phyloP scores from a whole-genome alignment of 1,140 invertebrate species.

The Drosophila simulans region DNA sequence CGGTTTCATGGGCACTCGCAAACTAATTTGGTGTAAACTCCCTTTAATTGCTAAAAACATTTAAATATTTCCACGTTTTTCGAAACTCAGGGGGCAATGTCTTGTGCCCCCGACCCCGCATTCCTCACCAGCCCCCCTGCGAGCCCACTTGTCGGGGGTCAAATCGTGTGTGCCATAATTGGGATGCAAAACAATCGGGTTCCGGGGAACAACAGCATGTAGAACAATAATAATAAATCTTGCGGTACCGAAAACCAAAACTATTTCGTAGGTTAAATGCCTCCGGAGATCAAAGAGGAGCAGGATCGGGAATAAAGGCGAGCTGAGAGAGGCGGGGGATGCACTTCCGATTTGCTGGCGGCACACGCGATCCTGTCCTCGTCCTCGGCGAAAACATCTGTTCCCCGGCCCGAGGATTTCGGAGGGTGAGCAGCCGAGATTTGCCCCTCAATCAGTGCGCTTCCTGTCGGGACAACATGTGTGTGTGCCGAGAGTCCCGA shows the following conservation, averaged over 20 bases:
- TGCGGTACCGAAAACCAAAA: conserved; percentile 42
- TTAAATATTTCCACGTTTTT: neutral
- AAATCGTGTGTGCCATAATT: conserved; percentile 15
- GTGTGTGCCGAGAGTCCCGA: conserved; percentile 11
- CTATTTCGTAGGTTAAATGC: conserved; percentile 55
- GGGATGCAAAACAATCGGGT: conserved; percentile 44
- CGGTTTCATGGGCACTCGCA: neutral
- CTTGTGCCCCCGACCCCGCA: neutral
- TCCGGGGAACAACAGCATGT: conserved; percentile 29
- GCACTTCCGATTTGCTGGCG: conserved; percentile 64
- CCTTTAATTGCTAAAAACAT: neutral
- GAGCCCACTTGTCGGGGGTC: conserved; percentile 32
- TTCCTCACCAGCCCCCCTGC: neutral
- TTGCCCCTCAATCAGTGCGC: conserved; percentile 80
- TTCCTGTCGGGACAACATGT: conserved; percentile 68
- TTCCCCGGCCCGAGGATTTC: conserved; percentile 47
- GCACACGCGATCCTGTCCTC: conserved; percentile 61
- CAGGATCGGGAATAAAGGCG: neutral
- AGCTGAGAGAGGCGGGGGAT: neutral
- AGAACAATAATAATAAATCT: conserved; percentile 50
- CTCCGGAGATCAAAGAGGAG: conserved; percentile 32
- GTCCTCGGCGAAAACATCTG: conserved; percentile 65
- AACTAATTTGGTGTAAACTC: neutral
- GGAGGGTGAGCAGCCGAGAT: conserved; percentile 32
- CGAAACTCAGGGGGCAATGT: neutral